A percentile compares a stretch with the other conserved stretches of the same genome.
phyloP scores from a whole-genome alignment of 2,888 invertebrate species.

The Ormyrus pomaceus region DNA sequence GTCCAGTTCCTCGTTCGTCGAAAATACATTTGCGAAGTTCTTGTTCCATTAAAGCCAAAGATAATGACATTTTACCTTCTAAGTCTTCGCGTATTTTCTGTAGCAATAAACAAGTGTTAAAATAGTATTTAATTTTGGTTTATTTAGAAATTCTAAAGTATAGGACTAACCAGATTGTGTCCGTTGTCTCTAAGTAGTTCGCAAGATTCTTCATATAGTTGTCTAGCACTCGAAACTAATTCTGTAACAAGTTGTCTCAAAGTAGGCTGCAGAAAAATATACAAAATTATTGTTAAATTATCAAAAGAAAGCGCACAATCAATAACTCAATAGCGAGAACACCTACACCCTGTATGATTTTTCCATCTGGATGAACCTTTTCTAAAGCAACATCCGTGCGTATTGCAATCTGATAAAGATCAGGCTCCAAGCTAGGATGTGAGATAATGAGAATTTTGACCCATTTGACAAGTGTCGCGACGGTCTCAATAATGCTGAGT shows the following conservation, averaged over 20 bases:
- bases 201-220: constrained; percentile 86
- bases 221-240: constrained; percentile 81
- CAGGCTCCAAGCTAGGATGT: constrained; percentile 83
- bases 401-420: constrained; percentile 85
- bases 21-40: constrained; percentile 84
- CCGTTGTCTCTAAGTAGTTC: constrained; percentile 83
- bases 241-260: constrained; percentile 87
- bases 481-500: constrained; percentile 88
- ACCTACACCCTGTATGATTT: constrained; percentile 84
- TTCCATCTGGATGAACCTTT: constrained; percentile 88
- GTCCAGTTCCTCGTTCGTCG: constrained; percentile 78
- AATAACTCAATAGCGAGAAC: not conserved
- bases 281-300: no score
- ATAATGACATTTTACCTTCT: constrained; percentile 82
- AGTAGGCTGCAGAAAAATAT: constrained; percentile 76
- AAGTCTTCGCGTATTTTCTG: constrained; percentile 82
- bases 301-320: no score
- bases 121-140: constrained; percentile 12
- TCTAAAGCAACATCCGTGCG: constrained; percentile 84
- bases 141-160: constrained; percentile 1
- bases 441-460: constrained; percentile 83
- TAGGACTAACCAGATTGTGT: constrained; percentile 77
- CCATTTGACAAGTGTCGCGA: constrained; percentile 91
- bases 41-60: constrained; percentile 83
- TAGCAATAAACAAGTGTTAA: constrained; percentile 44